Base-by-base conservation (phyloP, 2,113 vertebrate genomes). In the Pelvicachromis taeniatus region DNA sequence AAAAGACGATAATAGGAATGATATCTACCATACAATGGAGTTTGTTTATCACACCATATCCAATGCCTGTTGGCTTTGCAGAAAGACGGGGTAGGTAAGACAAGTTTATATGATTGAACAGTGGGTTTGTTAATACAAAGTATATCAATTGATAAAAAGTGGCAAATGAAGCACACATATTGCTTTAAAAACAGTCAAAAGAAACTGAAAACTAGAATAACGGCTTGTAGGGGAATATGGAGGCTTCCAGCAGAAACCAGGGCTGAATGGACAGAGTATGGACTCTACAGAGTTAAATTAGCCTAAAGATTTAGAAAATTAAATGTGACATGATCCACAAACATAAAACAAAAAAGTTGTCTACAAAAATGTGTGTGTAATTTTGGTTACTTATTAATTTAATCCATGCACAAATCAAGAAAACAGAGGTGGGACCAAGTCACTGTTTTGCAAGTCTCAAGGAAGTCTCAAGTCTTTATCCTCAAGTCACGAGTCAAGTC, bases 1-100 rank as follows among this genome's bases (percentile, higher is more conserved):
- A 97, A 96, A 94, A 95, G 68, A 97, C 94, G 95, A 98, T 93
- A 97, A 97, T 95, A 97, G 97, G 95, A 97, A 97, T 98, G 97
- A 98, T 99, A 99, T 99, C 97, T 99, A 99, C 99, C 98, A 99
- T 95, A 98, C 98, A 99, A 96, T 98, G 98, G 96, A 99, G 98
- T 97, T 97, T 99, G 97, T 99, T 99, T 97, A 98, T 96, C 97
- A 98, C 96, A 97, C 96, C 96, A 96, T 96, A 96, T 98, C 97
- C 97, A 97, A 96, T 96, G 96, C 97, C 97, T 97, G 97, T 97
- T 97, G 97, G 97, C 98, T 99, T 98, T 97, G 96, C 93, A 96
- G 95, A 97, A 96, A 97, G 56, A 35, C 73, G 80, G 31, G 38
- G 35, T 70, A 4, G 77, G 81, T 80, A 96, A 97, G 95, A 97